Conservation (phyloP, 2,888 invertebrate species). For the Phalangium opilio region DNA sequence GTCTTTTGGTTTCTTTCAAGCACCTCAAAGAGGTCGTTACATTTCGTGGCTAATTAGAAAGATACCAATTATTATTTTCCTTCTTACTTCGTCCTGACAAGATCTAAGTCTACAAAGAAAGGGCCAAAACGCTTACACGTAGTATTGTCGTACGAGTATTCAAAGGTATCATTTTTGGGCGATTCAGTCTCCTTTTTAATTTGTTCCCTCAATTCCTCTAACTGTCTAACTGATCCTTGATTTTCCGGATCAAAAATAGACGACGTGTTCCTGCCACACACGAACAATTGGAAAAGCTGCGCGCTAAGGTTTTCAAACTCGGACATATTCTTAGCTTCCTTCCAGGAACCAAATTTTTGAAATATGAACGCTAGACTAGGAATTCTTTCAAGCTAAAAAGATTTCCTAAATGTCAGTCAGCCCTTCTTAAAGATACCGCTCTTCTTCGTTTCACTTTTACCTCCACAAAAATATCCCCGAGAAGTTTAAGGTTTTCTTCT, state of each 20-base stretch:
- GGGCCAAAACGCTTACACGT: slow-evolving; percentile 20
- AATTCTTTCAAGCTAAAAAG: no score
- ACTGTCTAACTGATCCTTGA: slow-evolving; percentile 16
- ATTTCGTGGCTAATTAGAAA: slow-evolving; percentile 22
- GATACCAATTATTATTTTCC: background rate
- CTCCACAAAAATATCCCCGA: no score
- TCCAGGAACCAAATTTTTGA: no score
- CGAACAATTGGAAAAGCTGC: slow-evolving; percentile 15
- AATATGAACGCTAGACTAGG: no score
- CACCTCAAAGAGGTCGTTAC: slow-evolving; percentile 30
- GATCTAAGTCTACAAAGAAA: background rate
- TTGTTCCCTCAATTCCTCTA: slow-evolving; percentile 19
- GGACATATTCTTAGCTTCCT: background rate
- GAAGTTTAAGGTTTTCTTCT: no score
- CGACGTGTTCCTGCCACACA: slow-evolving; percentile 19
- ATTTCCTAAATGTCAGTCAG: no score
- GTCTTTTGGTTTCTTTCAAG: slow-evolving; percentile 28
- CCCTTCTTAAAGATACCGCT: no score
- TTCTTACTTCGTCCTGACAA: no score
- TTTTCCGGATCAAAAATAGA: slow-evolving; percentile 16
- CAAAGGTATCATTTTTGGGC: slow-evolving; percentile 15
- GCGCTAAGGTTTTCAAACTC: slow-evolving; percentile 14
- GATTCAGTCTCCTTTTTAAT: slow-evolving; percentile 17
- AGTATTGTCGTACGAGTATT: slow-evolving; percentile 19
- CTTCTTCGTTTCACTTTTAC: no score